Base-by-base conservation (phyloP, 1,140 invertebrate species). In the Drosophila nebulosa region DNA sequence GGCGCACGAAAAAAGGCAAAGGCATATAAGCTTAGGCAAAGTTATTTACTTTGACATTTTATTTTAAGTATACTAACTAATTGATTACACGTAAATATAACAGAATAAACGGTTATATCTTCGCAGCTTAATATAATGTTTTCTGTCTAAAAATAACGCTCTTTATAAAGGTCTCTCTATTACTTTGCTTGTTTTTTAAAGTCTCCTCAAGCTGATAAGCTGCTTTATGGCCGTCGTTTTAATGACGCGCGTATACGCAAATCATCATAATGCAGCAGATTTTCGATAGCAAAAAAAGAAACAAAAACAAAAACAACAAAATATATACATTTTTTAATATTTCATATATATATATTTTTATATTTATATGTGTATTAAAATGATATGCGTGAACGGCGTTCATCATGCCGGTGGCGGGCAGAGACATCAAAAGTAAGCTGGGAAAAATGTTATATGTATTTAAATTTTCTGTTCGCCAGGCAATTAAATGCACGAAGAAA, bases 401-500 rank as follows among this genome's bases (percentile, higher is more conserved):
- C 21, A 21, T 46, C 1, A 46, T 46, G 16, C 16, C 16, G 2
- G 2, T 46, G 39, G 39, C n/a, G n/a, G n/a, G n/a, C n/a, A 5
- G 2, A 21, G 16, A 46, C 7, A 46, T 46, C 39, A 46, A 46
- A 46, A 21, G 39, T 46, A 7, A 46, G 39, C 18, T 21, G 16
- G 16, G 0, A 46, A 42, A 46, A 46, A 46, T 21, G 16, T 21
- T 46, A 46, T 46, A 46, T 46, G 18, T 46, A 16, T 46, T 46
- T 46, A 46, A 46, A 46, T 46, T 21, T 36, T 46, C n/a, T 18
- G 3, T 46, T 18, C 39, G 39, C 39, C 7, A 14, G 16, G 16
- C 60, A 69, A 69, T 69, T 69, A 69, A 69, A 64, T 55, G 14
- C 52, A 64, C 18, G 39, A 46, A 18, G 39, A 46, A 46, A 46